Evolutionary conservation across 2,113 vertebrate genomes (phyloP), one percentile per base, ranked within the genome.

Genomic region (Apodemus sylvaticus): DNA sequence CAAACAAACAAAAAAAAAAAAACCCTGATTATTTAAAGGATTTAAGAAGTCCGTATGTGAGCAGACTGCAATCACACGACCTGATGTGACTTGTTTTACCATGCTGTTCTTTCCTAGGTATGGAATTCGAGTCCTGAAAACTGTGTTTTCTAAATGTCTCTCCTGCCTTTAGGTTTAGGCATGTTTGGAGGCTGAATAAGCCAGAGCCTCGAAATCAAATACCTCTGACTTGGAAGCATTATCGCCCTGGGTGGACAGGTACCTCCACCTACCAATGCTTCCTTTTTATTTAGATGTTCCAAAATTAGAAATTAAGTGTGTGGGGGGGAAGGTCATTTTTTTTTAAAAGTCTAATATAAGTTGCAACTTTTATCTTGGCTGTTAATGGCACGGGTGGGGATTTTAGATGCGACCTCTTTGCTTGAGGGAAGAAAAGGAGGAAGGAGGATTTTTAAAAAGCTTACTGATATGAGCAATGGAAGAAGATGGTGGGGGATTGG

Each of bases 111-210:
- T 94, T 83, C 94, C 70, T 93, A 79, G 94, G 93, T 81, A 22
- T 73, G 76, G 85, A 96, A 95, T 97, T 96, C 66, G 26, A 90
- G 85, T 94, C 96, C 96, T 92, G 81, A 95, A 94, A 92, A 88
- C 79, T 92, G 70, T 9, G 19, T 92, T 97, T 96, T 89, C 88
- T 96, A 93, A 97, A 77, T 92, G 94, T 92, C 64, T 93, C 42
- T 73, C 10, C 71, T 71, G 92, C 77, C 48, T 97, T 97, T 97
- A 94, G 70, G 96, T 98, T 97, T 97, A 96, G 96, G 82, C 97
- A 97, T 96, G 97, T 95, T 96, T 91, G n/a, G 42, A 96, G n/a
- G 62, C 77, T 91, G 95, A 90, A 78, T 93, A 93, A 90, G 39
- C 3, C 60, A 60, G 68, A 89, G 22, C 42, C 81, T 96, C 71